phyloP scores from a whole-genome alignment of 2,888 invertebrate species.

The Drosophila dives region DNA sequence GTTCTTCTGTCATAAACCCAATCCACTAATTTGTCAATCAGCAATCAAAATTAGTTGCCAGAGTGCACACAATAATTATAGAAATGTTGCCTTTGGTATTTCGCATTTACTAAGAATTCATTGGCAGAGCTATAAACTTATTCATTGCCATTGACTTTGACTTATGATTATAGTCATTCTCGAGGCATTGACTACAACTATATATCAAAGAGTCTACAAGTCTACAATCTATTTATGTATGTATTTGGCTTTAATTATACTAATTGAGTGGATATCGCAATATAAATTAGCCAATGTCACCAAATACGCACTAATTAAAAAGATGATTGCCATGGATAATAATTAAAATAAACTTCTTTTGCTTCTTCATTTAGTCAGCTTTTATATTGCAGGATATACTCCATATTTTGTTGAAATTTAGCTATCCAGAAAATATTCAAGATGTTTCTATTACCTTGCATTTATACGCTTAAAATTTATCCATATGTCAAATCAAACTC shows the following conservation, averaged over 20 bases:
- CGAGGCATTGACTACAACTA: conserved; percentile 14
- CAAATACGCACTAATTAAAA: conserved; percentile 23
- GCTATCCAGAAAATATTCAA: background rate
- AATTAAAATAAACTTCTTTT: background rate
- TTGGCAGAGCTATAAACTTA: conserved; percentile 12
- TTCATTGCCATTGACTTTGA: conserved; percentile 52
- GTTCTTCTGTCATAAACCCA: background rate
- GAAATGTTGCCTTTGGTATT: conserved; percentile 6
- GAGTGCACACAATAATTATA: conserved; percentile 42
- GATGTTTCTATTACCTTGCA: background rate
- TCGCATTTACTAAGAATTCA: conserved; percentile 13
- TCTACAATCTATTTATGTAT: conserved; percentile 24
- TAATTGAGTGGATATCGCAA: conserved; percentile 29
- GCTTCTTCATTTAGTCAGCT: background rate
- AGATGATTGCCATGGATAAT: conserved; percentile 1
- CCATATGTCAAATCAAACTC: conserved; percentile 2
- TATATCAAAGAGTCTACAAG: conserved; percentile 1
- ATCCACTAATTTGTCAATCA: conserved; percentile 13
- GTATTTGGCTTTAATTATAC: conserved; percentile 37
- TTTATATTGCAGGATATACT: background rate
- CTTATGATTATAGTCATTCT: conserved; percentile 35
- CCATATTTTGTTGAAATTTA: background rate
- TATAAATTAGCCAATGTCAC: conserved; percentile 31
- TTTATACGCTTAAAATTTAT: background rate
- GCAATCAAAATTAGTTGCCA: conserved; percentile 21